Conservation (phyloP, 2,113 vertebrate genomes). For the Tachysurus vachellii region DNA sequence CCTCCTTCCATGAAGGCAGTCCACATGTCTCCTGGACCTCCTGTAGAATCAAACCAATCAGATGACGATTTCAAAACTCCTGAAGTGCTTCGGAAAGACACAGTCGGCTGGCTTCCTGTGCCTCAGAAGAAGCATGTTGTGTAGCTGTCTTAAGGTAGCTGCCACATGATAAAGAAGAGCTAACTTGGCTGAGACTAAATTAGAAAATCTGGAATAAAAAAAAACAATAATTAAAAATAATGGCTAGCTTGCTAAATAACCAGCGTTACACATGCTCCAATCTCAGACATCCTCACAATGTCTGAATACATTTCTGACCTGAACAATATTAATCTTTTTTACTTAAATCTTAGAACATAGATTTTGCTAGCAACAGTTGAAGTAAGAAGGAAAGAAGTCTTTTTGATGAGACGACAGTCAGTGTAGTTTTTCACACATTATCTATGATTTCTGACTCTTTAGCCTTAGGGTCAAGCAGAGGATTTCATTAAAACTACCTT, state of each 20-base stretch:
- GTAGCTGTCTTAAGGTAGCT: not conserved
- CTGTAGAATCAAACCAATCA: too few species aligned
- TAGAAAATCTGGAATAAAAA: not conserved
- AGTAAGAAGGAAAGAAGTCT: not conserved
- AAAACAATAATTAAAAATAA: not conserved
- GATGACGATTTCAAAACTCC: too few species aligned
- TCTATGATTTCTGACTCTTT: constrained; percentile 3
- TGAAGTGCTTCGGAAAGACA: too few species aligned
- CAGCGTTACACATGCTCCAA: not conserved
- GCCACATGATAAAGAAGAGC: too few species aligned
- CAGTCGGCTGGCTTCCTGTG: not conserved
- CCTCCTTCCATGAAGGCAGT: too few species aligned
- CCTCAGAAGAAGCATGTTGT: not conserved
- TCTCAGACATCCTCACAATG: not conserved
- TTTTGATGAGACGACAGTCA: not conserved
- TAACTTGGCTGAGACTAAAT: not conserved
- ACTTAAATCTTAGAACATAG: not conserved
- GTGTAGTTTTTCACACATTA: constrained; percentile 13
- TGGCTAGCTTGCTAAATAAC: not conserved
- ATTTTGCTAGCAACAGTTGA: not conserved
- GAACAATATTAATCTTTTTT: not conserved
- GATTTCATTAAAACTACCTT: constrained; percentile 8
- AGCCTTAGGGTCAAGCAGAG: constrained; percentile 25
- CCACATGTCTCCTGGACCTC: too few species aligned
- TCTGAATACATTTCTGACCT: not conserved